phyloP scores from a whole-genome alignment of 92 coral and sea anemone species.

The Umimayanthus chanpuru region DNA sequence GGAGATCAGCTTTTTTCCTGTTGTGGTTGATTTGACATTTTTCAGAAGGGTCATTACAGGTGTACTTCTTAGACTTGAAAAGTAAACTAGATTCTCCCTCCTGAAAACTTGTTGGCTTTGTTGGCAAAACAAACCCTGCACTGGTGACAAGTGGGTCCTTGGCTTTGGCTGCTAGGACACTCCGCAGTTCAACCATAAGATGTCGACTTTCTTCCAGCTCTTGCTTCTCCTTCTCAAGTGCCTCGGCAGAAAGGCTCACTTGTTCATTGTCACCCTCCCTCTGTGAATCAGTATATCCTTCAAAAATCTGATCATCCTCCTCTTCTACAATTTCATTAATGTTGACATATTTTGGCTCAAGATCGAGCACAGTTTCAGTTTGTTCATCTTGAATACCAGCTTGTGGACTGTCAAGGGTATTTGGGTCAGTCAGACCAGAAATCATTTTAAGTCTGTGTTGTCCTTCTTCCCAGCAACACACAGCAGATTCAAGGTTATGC shows the following conservation, averaged over 20 bases:
- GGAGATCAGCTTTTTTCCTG: background rate
- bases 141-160: constrained; percentile 81
- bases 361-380: constrained; percentile 29
- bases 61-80: background rate
- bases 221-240: constrained; percentile 67
- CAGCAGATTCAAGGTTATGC: constrained; percentile 69
- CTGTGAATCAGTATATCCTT: constrained; percentile 80
- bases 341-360: background rate
- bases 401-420: constrained; percentile 5
- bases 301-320: constrained; percentile 80
- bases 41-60: background rate
- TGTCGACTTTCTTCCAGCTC: constrained; percentile 72
- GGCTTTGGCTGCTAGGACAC: constrained; percentile 77
- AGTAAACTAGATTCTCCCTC: background rate
- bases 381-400: constrained; percentile 4
- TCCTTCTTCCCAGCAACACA: constrained; percentile 86
- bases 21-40: background rate
- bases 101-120: background rate
- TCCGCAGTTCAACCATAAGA: constrained; percentile 84
- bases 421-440: constrained; percentile 17
- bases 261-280: constrained; percentile 47
- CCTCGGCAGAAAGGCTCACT: constrained; percentile 57
- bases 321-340: constrained; percentile 1
- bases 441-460: constrained; percentile 47
- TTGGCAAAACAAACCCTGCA: constrained; percentile 80